A percentile compares a stretch with the other conserved stretches of the same genome.
phyloP scores from a whole-genome alignment of 2,797 vertebrate genomes.

The Scolopax bukidnonensis region DNA sequence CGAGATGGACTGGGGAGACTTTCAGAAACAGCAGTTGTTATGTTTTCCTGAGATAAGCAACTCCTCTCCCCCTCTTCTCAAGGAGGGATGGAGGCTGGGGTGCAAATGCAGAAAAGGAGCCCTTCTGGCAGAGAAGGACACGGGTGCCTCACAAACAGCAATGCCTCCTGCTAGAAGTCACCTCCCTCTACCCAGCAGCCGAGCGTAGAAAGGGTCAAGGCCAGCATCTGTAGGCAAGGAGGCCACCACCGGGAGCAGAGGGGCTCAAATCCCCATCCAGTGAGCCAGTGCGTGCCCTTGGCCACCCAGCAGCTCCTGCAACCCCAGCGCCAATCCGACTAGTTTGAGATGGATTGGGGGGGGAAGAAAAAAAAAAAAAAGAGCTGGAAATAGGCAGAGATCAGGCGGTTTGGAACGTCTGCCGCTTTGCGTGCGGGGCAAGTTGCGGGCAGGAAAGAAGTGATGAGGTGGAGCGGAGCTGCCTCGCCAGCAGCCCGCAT shows the following conservation, averaged over 20 bases:
- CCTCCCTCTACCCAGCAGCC: neutral
- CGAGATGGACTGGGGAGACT: neutral
- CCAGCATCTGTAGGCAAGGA: neutral
- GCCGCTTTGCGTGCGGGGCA: fast-evolving
- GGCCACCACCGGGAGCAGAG: neutral
- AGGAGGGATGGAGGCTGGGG: neutral
- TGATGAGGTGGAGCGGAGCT: fast-evolving
- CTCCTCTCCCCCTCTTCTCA: neutral
- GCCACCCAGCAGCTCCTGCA: neutral
- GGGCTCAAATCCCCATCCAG: neutral
- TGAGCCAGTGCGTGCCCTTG: neutral
- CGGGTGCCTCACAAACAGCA: fast-evolving
- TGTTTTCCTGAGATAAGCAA: neutral
- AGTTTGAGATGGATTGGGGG: neutral
- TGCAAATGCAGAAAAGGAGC: neutral
- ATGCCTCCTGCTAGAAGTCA: neutral
- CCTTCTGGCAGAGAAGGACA: neutral
- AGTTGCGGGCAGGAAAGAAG: fast-evolving
- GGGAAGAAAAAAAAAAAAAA: no score
- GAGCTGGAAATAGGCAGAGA: fast-evolving
- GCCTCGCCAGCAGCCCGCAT: neutral
- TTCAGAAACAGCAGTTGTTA: neutral
- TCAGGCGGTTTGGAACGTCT: fast-evolving
- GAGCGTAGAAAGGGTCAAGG: fast-evolving
- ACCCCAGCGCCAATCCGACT: neutral